Conservation (phyloP, 2,113 vertebrate genomes). For the Carlito syrichta region DNA sequence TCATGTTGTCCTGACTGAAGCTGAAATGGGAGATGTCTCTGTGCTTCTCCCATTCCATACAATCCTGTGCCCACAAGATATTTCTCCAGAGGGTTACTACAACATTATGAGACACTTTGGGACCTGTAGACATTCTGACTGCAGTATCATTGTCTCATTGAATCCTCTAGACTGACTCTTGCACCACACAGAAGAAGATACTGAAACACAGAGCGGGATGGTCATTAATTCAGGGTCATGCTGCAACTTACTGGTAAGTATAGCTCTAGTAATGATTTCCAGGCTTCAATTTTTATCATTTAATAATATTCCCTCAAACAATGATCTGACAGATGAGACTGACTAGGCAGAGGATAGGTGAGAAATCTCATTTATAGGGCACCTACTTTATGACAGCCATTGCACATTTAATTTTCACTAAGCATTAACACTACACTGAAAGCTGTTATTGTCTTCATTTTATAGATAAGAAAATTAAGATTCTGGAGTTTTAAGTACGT, state of each 20-base stretch:
- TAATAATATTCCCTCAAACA: not conserved
- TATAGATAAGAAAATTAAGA: not conserved
- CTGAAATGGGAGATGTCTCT: not conserved
- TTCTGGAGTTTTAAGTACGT: not conserved
- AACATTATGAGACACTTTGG: not conserved
- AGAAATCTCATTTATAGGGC: not conserved
- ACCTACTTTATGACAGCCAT: not conserved
- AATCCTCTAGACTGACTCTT: not conserved
- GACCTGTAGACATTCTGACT: not conserved
- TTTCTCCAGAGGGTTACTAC: not conserved
- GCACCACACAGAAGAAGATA: not conserved
- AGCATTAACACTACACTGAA: not conserved
- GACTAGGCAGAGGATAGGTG: not conserved
- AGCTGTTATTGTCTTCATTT: not conserved
- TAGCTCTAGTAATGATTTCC: not conserved
- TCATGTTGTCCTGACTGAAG: not conserved
- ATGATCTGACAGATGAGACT: not conserved
- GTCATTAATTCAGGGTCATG: not conserved
- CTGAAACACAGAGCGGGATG: not conserved
- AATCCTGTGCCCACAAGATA: not conserved
- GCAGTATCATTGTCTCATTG: not conserved
- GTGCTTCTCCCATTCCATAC: not conserved
- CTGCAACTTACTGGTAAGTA: not conserved
- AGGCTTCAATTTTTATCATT: not conserved
- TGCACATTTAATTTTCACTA: not conserved